Base-by-base conservation (phyloP, 2,797 vertebrate species). In the Rhabdomys pumilio region DNA sequence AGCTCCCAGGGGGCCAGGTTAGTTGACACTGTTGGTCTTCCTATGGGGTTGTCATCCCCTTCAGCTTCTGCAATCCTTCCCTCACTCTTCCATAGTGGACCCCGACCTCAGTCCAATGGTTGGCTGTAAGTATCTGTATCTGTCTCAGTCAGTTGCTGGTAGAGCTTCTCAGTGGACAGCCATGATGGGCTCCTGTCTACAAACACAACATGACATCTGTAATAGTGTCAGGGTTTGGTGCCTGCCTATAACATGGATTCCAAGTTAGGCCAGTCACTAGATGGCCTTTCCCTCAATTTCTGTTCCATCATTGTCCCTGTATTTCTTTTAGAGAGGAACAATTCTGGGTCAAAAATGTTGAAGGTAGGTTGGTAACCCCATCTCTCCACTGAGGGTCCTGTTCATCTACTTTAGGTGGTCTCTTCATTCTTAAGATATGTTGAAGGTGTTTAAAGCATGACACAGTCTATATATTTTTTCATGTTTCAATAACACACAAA, bases 391-490 rank as follows among this genome's bases (percentile, higher is more conserved):
- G 19, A 19, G n/a, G 34, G 34, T 69, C 34, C 67, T 72, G n/a
- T 20, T 72, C 20, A 72, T 72, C 19, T 38, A 10, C n/a, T 72
- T 72, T 38, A 19, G 69, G n/a, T 10, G 17, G 69, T 22, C n/a
- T 72, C 17, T 72, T 38, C 19, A 72, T 72, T 72, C n/a, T 97
- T 93, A 77, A 97, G 81, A 59, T 73, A 41, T 96, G 69, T 91
- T 97, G 83, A 26, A 94, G 63, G 34, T 96, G 55, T 93, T 97
- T 97, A 90, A 97, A 93, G 93, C 93, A 93, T 85, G 50, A 50
- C 7, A 41, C 44, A 92, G 92, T 98, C 94, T 96, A 97, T 95
- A 97, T 97, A 50, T 89, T 93, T 4, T 0, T 97, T 98, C 97
- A 97, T 83, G 67, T 95, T 83, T 97, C 97, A 65, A 55, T 95